phyloP scores from a whole-genome alignment of 2,113 vertebrate species.

The Nerophis ophidion region DNA sequence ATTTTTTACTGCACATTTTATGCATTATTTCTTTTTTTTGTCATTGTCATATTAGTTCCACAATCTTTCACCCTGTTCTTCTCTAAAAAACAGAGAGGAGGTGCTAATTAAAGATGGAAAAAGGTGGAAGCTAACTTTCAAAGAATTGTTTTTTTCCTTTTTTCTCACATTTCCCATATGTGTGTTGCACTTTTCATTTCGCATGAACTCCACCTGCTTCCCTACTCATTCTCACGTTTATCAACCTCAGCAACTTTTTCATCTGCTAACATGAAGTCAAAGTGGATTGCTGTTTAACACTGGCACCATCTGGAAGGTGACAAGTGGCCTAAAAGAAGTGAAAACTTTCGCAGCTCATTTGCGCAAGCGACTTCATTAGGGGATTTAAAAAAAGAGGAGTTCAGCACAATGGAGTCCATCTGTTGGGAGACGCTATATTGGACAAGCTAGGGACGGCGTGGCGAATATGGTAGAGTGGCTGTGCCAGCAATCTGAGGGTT shows the following conservation, averaged over 20 bases:
- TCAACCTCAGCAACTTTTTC: too few species aligned
- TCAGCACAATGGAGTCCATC: too few species aligned
- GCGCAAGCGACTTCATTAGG: conserved; percentile 9
- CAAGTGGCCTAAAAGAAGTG: not conserved
- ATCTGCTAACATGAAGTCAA: too few species aligned
- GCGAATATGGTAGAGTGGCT: too few species aligned
- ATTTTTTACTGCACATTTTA: too few species aligned
- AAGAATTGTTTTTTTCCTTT: conserved; percentile 5
- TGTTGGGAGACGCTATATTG: too few species aligned
- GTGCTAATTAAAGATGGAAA: conserved; percentile 68
- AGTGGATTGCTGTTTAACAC: too few species aligned
- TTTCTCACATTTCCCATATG: too few species aligned
- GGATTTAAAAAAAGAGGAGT: too few species aligned
- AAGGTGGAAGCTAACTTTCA: conserved; percentile 25
- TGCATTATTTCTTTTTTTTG: not conserved
- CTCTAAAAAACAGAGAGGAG: conserved; percentile 25
- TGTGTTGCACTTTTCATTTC: conserved; percentile 18
- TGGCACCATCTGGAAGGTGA: too few species aligned
- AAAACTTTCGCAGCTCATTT: conserved; percentile 26
- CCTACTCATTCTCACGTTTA: not conserved
- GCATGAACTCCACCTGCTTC: conserved; percentile 13
- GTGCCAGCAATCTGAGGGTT: too few species aligned
- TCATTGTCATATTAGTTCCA: not conserved
- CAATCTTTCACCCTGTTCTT: not conserved
- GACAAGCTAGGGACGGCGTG: too few species aligned